Evolutionary conservation across 2,113 vertebrate species (phyloP).

Genomic region (Peromyscus polionotus): DNA sequence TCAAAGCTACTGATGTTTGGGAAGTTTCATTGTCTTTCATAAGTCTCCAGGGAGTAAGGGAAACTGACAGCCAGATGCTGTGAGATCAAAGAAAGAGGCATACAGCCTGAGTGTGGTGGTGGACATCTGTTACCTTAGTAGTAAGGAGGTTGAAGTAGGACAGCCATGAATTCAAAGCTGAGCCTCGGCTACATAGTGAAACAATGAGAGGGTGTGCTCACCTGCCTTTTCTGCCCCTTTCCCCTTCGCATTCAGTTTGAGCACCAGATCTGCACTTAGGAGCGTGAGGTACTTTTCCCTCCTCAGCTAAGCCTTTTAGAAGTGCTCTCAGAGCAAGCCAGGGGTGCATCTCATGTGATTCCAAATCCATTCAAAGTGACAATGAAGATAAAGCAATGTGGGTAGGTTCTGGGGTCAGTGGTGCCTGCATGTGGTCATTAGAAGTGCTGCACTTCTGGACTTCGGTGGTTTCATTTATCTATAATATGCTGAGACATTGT

Average conservation of each 20-base stretch:
- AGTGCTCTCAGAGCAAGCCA: neutral
- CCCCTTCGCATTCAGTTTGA: neutral
- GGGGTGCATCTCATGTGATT: neutral
- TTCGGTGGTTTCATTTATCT: neutral
- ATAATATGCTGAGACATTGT: too few relatives aligned
- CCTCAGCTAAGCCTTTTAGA: neutral
- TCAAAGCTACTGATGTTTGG: neutral
- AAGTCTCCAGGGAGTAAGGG: neutral
- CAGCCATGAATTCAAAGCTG: neutral
- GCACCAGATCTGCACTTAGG: neutral
- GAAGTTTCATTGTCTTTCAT: neutral
- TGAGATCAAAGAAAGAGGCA: neutral
- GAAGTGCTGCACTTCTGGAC: too few relatives aligned
- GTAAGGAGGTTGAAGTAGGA: neutral
- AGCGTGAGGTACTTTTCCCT: too few relatives aligned
- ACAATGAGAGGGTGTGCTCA: neutral
- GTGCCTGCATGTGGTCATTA: neutral
- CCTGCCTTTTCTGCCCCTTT: too few relatives aligned
- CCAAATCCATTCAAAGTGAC: neutral
- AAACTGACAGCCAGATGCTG: neutral
- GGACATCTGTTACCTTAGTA: neutral
- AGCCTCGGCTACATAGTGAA: neutral
- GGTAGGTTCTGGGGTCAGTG: neutral
- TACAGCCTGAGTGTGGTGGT: neutral
- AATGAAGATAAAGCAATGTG: too few relatives aligned